Evolutionary conservation across 2,888 invertebrate genomes (phyloP).

Genomic region (Drosophila bunnanda): DNA sequence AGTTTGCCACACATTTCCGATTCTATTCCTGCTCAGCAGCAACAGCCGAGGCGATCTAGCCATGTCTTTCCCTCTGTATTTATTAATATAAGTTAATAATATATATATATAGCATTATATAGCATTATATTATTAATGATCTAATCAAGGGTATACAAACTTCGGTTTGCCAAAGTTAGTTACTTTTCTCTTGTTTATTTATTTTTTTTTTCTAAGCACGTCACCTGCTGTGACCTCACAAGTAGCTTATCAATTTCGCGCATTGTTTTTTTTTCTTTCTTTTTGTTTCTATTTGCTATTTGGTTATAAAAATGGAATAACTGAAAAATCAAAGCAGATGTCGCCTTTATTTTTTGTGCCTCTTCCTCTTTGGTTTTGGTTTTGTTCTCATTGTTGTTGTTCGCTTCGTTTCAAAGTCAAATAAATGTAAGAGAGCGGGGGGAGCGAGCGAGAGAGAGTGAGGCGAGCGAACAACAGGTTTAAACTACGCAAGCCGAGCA

Average conservation of each 20-base stretch:
- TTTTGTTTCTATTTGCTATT: neutral
- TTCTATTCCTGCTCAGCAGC: too few relatives aligned
- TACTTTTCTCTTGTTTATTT: constrained; percentile 14
- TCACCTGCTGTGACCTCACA: constrained; percentile 37
- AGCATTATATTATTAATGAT: too few relatives aligned
- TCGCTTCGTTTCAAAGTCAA: constrained; percentile 14
- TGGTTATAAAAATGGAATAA: constrained; percentile 3
- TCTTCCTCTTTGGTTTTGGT: constrained; percentile 5
- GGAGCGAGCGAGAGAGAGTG: neutral
- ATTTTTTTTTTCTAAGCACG: constrained; percentile 4
- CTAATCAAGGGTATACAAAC: too few relatives aligned
- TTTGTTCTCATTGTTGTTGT: neutral
- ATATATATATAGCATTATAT: too few relatives aligned
- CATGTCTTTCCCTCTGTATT: too few relatives aligned
- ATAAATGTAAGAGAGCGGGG: constrained; percentile 5
- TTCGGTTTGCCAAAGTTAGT: too few relatives aligned
- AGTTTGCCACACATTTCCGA: too few relatives aligned
- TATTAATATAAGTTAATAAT: too few relatives aligned
- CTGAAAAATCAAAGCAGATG: constrained; percentile 18
- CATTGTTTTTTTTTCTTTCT: neutral
- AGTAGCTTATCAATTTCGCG: constrained; percentile 16
- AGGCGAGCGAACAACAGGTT: constrained; percentile 60
- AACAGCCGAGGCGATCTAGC: too few relatives aligned
- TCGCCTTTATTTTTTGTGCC: constrained; percentile 17
- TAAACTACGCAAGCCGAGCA: constrained; percentile 63